Evolutionary conservation across 2,113 vertebrate genomes (phyloP).

Genomic region (Lycaon pictus): DNA sequence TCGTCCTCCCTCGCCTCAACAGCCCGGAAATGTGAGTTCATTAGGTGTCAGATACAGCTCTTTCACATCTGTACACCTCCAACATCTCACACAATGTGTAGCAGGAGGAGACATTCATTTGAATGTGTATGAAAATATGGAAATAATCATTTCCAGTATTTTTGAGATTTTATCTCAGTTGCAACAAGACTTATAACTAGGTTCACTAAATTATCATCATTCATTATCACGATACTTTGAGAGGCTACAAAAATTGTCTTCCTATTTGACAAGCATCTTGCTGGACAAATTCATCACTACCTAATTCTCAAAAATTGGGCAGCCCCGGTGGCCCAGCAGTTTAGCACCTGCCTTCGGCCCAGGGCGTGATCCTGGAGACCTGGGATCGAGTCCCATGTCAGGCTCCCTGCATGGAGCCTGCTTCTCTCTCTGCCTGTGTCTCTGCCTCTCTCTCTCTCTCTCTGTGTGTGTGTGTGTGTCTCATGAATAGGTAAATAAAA

Average conservation of each 20-base stretch:
- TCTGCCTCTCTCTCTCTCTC: too few species aligned
- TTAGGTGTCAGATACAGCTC: not conserved
- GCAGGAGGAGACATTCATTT: not conserved
- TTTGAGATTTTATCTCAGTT: not conserved
- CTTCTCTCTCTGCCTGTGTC: too few species aligned
- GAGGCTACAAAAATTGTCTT: not conserved
- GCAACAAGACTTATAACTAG: not conserved
- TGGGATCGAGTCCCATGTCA: too few species aligned
- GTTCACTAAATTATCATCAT: not conserved
- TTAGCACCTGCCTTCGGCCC: too few species aligned
- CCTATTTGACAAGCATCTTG: not conserved
- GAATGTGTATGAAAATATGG: not conserved
- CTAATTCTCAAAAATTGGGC: not conserved
- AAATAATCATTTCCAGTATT: not conserved
- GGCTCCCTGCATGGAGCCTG: too few species aligned
- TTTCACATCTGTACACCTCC: not conserved
- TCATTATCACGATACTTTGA: not conserved
- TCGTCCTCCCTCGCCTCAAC: not conserved
- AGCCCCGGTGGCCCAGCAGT: too few species aligned
- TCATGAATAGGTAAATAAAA: too few species aligned
- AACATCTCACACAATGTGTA: not conserved
- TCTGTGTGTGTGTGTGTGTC: too few species aligned
- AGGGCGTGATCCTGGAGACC: too few species aligned
- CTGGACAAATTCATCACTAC: not conserved
- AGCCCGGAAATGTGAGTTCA: not conserved